Evolutionary conservation across 2,113 vertebrate genomes (phyloP).

Genomic region (Ageneiosus marmoratus): DNA sequence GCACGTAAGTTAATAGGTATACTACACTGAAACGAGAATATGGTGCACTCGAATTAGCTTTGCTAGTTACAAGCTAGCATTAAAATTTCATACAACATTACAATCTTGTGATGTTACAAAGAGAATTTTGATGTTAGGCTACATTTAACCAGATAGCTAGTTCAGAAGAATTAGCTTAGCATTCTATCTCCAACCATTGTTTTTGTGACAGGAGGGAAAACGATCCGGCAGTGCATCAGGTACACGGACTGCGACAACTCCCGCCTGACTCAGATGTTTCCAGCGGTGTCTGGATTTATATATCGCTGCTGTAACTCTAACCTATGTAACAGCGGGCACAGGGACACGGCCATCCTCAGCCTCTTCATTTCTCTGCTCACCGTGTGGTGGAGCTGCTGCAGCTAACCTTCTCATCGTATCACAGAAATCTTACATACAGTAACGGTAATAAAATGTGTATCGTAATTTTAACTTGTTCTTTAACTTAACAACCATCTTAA

Average conservation of each 20-base stretch:
- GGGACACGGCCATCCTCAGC: constrained; percentile 19
- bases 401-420: background rate
- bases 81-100: background rate
- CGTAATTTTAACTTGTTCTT: background rate
- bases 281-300: constrained; percentile 62
- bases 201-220: constrained; percentile 68
- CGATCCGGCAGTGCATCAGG: constrained; percentile 71
- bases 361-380: constrained; percentile 56
- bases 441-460: background rate
- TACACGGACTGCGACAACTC: constrained; percentile 75
- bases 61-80: background rate
- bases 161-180: background rate
- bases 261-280: constrained; percentile 72
- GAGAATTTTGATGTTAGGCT: background rate
- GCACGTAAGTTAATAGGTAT: background rate
- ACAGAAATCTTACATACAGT: background rate
- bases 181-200: background rate
- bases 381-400: constrained; percentile 48
- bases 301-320: constrained; percentile 76
- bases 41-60: background rate
- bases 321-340: constrained; percentile 68
- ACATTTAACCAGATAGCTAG: background rate
- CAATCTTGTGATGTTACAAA: too few species aligned
- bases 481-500: background rate
- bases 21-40: background rate